Base-by-base conservation (phyloP, 2,888 invertebrate genomes). In the Lasioglossum zephyrum region DNA sequence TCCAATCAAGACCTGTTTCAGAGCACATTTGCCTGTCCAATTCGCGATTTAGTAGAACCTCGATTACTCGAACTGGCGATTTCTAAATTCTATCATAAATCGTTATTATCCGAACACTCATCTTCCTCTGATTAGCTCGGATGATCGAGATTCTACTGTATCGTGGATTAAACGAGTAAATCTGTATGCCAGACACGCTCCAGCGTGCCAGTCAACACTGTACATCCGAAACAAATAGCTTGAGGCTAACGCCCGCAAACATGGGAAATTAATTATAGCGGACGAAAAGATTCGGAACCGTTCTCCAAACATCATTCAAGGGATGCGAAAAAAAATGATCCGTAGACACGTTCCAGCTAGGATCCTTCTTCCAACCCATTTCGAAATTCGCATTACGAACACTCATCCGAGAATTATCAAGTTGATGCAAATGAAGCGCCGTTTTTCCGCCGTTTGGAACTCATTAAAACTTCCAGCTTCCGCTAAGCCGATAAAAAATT, bases 401-500 rank as follows among this genome's bases (percentile, higher is more conserved):
- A 22, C 66, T 66, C 22, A 66, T 66, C 66, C 66, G 36, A 66
- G 66, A 66, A 66, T 66, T 66, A 66, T 66, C 66, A 39, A 69
- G 39, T 69, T 39, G 69, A 69, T 39, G 69, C 69, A 39, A 69
- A 69, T 69, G 69, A 69, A 69, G 39, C 39, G n/a, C 22, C 39
- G 69, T 69, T 69, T 36, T 39, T 69, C 39, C 36, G 66, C 69
- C 39, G 69, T 69, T 69, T 69, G 69, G 9, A 69, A 69, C 39
- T 69, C 69, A 69, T 69, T 69, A 69, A 69, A 69, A 69, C 69
- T 39, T 69, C n/a, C 39, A 41, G 39, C 39, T 69, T 69, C 39
- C 39, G 39, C 69, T 39, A n/a, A 69, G 69, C 69, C n/a, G 69
- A 69, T 69, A 69, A 69, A 69, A 69, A 66, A 36, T 36, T 66